Evolutionary conservation across 2,888 invertebrate genomes (phyloP).

Genomic region (Acronicta aceris): DNA sequence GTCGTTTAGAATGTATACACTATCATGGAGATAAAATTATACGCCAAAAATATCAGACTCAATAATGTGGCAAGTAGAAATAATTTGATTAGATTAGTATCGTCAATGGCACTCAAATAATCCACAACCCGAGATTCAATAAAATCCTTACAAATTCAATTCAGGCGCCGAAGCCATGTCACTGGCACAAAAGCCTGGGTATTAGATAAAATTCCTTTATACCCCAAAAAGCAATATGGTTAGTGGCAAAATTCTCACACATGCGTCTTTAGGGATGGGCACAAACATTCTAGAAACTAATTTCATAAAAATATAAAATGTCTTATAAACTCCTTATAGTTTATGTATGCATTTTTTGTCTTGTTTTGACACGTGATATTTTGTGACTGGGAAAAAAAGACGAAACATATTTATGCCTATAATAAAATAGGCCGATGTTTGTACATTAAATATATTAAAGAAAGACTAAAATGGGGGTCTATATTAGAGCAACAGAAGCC

Average conservation of each 20-base stretch:
- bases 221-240: constrained; percentile 27
- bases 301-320: neutral
- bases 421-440: too few species aligned
- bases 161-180: constrained; percentile 20
- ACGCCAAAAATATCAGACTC: too few species aligned
- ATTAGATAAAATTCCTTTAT: constrained; percentile 2
- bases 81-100: neutral
- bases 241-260: constrained; percentile 5
- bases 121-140: constrained; percentile 18
- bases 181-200: constrained; percentile 16
- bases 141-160: constrained; percentile 17
- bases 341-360: too few species aligned
- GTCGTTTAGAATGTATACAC: too few species aligned
- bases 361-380: too few species aligned
- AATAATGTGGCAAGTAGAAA: neutral
- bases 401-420: too few species aligned
- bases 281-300: constrained; percentile 1
- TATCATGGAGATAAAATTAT: too few species aligned
- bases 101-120: constrained; percentile 8
- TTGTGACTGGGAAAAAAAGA: too few species aligned
- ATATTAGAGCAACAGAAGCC: too few species aligned
- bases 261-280: constrained; percentile 1
- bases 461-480: too few species aligned
- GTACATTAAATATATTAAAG: too few species aligned
- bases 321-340: too few species aligned